Base-by-base conservation (phyloP, 2,888 invertebrate genomes). In the Chamaedrilus cognettii region DNA sequence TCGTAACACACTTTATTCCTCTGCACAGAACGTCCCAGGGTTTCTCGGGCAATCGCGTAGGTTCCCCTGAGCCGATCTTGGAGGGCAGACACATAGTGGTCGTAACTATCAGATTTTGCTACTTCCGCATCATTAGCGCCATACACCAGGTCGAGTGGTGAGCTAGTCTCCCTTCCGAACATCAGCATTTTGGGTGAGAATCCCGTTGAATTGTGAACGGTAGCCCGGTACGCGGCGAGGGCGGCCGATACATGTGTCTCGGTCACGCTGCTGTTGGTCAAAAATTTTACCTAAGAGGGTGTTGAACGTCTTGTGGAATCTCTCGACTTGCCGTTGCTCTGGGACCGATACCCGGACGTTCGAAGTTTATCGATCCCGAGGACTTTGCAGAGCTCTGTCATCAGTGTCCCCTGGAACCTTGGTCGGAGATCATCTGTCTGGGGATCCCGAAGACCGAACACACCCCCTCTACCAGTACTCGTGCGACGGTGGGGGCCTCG, bases 231-330 rank as follows among this genome's bases (percentile, higher is more conserved):
- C 42, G 42, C 42, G 11, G 42, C n/a, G n/a, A n/a, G n/a, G n/a
- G n/a, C n/a, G n/a, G n/a, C n/a, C n/a, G n/a, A n/a, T n/a, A n/a
- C n/a, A n/a, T n/a, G n/a, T n/a, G 42, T 57, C 5, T 31, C 57
- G 30, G 15, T 57, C 30, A 2, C 7, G 1, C 2, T 30, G 57
- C 1, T 57, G 2, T 57, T 19, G 3, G 1, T 26, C 26, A 19
- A 57, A 3, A 4, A 26, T 19, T 15, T 57, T 57, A 1, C 30
- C 57, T 1, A 57, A 1, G 28, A 57, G n/a, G 2, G 28, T 4
- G 15, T 57, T 57, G 4, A 57, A 31, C 1, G 57, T 57, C 7
- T 31, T 28, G 31, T 57, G 57, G 32, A 57, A 57, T 26, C 57
- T 2, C 19, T 57, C 57, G 3, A 30, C 1, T 28, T 1, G 1